These are phyloP conservation scores for Fringilla coelebs DNA, from an alignment of 2,797 vertebrate genomes.

Conservation along the genomic window DNA sequence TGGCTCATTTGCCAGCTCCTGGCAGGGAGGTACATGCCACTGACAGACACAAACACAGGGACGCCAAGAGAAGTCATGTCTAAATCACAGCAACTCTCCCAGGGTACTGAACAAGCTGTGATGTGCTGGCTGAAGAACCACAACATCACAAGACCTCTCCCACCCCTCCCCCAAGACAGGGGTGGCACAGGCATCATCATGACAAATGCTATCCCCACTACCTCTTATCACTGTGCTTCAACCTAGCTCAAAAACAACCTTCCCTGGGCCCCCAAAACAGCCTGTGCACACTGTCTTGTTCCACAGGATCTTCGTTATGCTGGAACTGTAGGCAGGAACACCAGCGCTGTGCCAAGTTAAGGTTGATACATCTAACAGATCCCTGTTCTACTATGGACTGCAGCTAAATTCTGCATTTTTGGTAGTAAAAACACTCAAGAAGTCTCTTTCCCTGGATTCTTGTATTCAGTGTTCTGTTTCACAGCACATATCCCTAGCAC, in stretches of 20 bases:
- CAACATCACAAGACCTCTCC: neutral
- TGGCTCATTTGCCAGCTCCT: conserved; percentile 7
- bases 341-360: neutral
- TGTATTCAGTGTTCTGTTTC: neutral
- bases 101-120: neutral
- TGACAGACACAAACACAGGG: neutral
- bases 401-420: neutral
- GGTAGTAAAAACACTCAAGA: neutral
- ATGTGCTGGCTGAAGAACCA: neutral
- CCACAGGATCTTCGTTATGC: neutral
- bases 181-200: neutral
- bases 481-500: neutral
- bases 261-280: neutral
- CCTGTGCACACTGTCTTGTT: neutral
- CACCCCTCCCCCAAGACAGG: neutral
- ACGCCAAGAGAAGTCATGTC: neutral
- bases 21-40: neutral
- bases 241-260: neutral
- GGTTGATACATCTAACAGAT: neutral
- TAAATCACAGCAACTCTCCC: neutral
- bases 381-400: neutral
- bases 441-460: neutral
- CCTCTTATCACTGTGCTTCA: neutral
- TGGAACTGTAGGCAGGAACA: neutral
- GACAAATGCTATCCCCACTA: neutral